These are phyloP conservation scores for Charadrius vociferus DNA, from an alignment of 2,113 vertebrate genomes.

Conservation along the genomic window DNA sequence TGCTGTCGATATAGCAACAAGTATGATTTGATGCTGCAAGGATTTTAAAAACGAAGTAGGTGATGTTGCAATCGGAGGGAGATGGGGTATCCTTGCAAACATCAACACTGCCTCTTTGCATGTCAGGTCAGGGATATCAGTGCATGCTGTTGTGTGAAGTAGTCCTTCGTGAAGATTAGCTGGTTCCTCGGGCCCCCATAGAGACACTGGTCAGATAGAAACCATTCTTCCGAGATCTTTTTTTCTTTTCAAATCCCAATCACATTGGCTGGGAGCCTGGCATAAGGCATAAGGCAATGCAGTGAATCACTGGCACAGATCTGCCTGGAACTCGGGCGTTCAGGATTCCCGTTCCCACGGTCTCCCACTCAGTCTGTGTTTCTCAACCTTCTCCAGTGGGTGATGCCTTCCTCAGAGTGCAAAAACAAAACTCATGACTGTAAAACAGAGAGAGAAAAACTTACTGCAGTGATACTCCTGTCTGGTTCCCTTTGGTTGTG, in stretches of 20 bases:
- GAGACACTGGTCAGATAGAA: not conserved
- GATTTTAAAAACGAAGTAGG: too few relatives aligned
- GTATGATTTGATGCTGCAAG: too few relatives aligned
- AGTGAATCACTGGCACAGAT: conserved; percentile 23
- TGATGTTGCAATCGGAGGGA: too few relatives aligned
- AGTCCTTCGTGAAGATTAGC: not conserved
- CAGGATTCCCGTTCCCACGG: not conserved
- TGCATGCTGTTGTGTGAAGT: rapidly evolving
- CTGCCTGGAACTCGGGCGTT: not conserved
- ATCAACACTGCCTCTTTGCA: rapidly evolving
- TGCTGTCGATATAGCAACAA: too few relatives aligned
- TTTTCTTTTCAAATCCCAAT: not conserved
- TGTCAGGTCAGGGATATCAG: not conserved
- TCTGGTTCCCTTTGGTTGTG: not conserved
- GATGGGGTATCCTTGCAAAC: too few relatives aligned
- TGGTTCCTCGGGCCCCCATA: not conserved
- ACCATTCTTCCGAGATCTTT: rapidly evolving
- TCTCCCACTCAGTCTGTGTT: not conserved
- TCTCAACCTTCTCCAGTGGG: not conserved
- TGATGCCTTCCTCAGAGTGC: not conserved
- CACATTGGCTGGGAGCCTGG: not conserved
- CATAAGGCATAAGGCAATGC: not conserved
- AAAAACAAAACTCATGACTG: not conserved
- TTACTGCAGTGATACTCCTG: rapidly evolving
- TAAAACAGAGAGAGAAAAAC: not conserved